A percentile compares a stretch with the other conserved stretches of the same genome.
Evolutionary conservation across 2,888 invertebrate species (phyloP).

Genomic region (Zaprionus lineosus): DNA sequence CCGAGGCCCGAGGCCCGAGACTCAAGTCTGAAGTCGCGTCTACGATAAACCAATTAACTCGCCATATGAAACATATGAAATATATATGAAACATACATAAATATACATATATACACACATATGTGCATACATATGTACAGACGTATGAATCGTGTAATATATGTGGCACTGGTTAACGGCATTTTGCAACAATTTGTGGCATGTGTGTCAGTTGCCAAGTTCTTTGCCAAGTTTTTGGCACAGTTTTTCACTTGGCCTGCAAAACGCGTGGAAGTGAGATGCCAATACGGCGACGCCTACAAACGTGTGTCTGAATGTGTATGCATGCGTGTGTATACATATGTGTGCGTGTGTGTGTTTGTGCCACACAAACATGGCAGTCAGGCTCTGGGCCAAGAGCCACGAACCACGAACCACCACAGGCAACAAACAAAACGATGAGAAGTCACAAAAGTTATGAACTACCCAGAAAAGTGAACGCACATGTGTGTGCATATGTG

Average conservation of each 20-base stretch:
- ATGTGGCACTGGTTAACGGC: not conserved
- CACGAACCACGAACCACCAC: too few species aligned
- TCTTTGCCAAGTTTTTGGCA: constrained; percentile 66
- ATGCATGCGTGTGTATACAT: constrained; percentile 25
- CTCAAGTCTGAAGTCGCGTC: constrained; percentile 2
- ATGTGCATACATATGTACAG: too few species aligned
- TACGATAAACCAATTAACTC: constrained; percentile 19
- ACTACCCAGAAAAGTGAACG: constrained; percentile 51
- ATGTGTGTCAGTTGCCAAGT: constrained; percentile 32
- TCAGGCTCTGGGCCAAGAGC: constrained; percentile 58
- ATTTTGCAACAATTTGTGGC: not conserved
- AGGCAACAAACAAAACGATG: constrained; percentile 26
- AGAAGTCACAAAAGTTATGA: constrained; percentile 60
- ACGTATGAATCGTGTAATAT: too few species aligned
- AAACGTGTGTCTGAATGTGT: constrained; percentile 27
- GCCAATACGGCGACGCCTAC: constrained; percentile 55
- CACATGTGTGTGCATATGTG: constrained; percentile 8
- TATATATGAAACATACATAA: not conserved
- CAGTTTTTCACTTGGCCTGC: constrained; percentile 39
- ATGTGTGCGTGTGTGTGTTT: not conserved
- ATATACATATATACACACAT: not conserved
- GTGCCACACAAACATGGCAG: constrained; percentile 63
- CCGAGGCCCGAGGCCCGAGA: too few species aligned
- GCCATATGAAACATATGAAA: not conserved
- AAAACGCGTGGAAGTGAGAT: constrained; percentile 31